Evolutionary conservation across 2,888 invertebrate species (phyloP), one percentile per base, ranked within the genome.

Genomic region (Bibio marci): DNA sequence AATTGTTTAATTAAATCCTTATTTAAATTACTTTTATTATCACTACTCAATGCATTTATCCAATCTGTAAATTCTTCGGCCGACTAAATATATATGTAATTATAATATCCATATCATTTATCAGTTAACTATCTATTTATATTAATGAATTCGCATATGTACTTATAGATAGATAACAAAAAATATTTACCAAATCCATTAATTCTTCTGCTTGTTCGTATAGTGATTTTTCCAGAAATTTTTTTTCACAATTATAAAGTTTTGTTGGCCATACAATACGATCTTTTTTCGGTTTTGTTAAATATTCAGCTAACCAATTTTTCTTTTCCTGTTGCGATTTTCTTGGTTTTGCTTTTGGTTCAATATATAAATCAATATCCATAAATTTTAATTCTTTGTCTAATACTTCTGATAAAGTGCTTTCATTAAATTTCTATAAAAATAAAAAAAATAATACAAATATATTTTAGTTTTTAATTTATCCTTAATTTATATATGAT

Each of bases 141-240:
- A 27, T 15, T 28, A 27, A 18, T 3, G 4, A 13, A 33, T 28
- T 27, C 8, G 15, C 3, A 22, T 13, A 22, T 15, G 7, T 36
- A 13, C 3, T 8, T 25, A 25, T 22, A 26, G 17, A 7, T 14
- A 18, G 13, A 12, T 18, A 22, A 22, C n/a, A 12, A 11, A 22
- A 12, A 13, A 19, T 13, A 22, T 13, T 48, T 39, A 59, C 60
- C 25, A 56, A 52, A 45, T 62, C 59, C 56, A 62, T 62, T 1
- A 62, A 44, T 30, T 56, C 50, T 37, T 60, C 59, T 0, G 62
- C 60, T 40, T 61, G 59, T 30, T 62, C 60, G 22, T 58, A 59
- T 1, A 62, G 41, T 1, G 54, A 48, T 19, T 54, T 54, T 19
- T 54, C 52, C 39, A 45, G 45, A 13, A 54, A 50, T 31, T 43